Percentiles rank a stretch among this genome's conserved stretches.
Conservation (phyloP, 2,797 vertebrate genomes). For the Hemibagrus guttatus region DNA sequence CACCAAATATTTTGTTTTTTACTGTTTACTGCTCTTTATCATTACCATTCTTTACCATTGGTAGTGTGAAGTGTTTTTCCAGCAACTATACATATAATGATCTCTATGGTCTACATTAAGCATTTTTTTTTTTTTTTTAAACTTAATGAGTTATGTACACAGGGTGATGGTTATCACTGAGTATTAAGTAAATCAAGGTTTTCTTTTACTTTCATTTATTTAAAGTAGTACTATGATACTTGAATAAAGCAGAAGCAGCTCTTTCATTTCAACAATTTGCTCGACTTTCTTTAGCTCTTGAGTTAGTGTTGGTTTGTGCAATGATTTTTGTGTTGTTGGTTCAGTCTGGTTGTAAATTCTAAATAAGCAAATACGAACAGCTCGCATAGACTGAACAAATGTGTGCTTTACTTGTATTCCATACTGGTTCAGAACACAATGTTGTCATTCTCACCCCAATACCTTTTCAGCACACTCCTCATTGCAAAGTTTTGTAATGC, state of each 20-base stretch:
- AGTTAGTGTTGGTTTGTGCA: background rate
- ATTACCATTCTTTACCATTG: too few species aligned
- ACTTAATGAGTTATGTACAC: too few species aligned
- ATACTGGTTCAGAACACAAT: background rate
- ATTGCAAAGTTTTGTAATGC: background rate
- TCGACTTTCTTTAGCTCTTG: background rate
- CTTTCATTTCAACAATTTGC: background rate
- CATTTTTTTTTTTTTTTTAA: too few species aligned
- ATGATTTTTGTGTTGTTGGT: background rate
- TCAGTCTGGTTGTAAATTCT: background rate
- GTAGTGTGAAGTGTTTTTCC: too few species aligned
- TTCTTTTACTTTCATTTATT: background rate
- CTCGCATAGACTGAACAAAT: background rate
- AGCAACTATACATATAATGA: too few species aligned
- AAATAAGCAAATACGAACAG: background rate
- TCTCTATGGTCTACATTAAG: too few species aligned
- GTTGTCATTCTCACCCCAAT: background rate
- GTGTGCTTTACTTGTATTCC: background rate
- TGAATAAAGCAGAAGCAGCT: background rate
- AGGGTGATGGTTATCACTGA: too few species aligned
- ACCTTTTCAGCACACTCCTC: background rate
- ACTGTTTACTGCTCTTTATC: too few species aligned
- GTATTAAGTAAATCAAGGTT: background rate
- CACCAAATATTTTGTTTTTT: too few species aligned
- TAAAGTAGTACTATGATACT: background rate